Evolutionary conservation across 2,113 vertebrate genomes (phyloP), one percentile per base, ranked within the genome.

Genomic region (Crypturellus undulatus): DNA sequence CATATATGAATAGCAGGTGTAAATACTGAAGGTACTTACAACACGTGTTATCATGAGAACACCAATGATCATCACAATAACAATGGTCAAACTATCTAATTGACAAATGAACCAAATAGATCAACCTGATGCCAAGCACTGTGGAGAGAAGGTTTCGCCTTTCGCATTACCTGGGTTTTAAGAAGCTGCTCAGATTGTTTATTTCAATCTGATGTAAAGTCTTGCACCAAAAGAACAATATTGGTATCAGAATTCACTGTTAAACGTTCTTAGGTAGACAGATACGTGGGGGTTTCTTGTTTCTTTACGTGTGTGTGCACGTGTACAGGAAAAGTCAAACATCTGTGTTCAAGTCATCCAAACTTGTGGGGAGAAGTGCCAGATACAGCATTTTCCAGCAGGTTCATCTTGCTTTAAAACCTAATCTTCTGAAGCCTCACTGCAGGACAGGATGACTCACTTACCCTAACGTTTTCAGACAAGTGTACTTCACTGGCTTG

Each of bases 1-100:
- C 45, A 73, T 65, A 72, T 69, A 73, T 20, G 30, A 40, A 62
- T n/a, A 11, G 11, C 30, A 65, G 67, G 43, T 72, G 52, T 77
- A 93, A 91, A 82, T 85, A 93, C 30, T 90, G 93, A 93, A 82
- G 79, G 12, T 91, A 82, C 18, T 38, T 85, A 40, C 34, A 95
- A 71, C 52, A 69, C 10, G 6, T 9, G 60, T 28, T 54, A 84
- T 69, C 43, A 62, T 14, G 4, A 73, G 42, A 65, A 89, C 78
- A 89, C 38, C 0, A 84, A 59, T 1, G 8, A 45, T 36, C 0
- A 1, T 64, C 87, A 87, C n/a, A 6, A 9, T 32, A 89, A 42
- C 34, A 87, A 18, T 9, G 25, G 71, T 89, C 16, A 87, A 93
- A 96, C 56, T 43, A 86, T 30, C 49, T 59, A 76, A 76, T 5